These are phyloP conservation scores for Luscinia luscinia DNA, from an alignment of 2,797 vertebrate species.

Conservation along the genomic window DNA sequence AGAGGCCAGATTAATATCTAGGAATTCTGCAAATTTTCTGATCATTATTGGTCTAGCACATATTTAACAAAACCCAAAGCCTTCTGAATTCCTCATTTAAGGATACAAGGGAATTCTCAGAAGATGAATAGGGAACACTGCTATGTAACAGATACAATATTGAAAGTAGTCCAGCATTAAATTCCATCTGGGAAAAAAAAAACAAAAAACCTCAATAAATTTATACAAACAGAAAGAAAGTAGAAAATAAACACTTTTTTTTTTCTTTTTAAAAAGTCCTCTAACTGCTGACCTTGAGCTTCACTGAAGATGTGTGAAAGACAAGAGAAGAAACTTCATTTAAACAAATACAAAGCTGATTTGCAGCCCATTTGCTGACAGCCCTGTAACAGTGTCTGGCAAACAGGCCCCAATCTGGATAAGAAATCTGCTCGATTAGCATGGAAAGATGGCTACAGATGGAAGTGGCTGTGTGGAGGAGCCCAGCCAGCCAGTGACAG, in stretches of 20 bases:
- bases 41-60: neutral
- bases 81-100: neutral
- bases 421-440: conserved; percentile 70
- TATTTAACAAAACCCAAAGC: neutral
- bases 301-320: neutral
- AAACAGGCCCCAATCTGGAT: conserved; percentile 73
- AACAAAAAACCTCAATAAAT: neutral
- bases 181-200: neutral
- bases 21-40: neutral
- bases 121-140: neutral
- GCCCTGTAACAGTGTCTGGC: conserved; percentile 63
- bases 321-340: conserved; percentile 26
- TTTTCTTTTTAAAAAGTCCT: neutral
- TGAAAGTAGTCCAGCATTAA: neutral
- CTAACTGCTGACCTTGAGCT: conserved; percentile 14
- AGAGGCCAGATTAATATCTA: neutral
- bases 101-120: neutral
- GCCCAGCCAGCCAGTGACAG: conserved; percentile 35
- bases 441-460: conserved; percentile 68
- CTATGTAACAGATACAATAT: neutral
- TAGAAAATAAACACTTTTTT: neutral
- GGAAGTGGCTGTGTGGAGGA: conserved; percentile 21
- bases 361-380: conserved; percentile 68
- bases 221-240: neutral
- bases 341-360: conserved; percentile 48